Conservation (phyloP, 2,113 vertebrate genomes). For the Brienomyrus longianalis region DNA sequence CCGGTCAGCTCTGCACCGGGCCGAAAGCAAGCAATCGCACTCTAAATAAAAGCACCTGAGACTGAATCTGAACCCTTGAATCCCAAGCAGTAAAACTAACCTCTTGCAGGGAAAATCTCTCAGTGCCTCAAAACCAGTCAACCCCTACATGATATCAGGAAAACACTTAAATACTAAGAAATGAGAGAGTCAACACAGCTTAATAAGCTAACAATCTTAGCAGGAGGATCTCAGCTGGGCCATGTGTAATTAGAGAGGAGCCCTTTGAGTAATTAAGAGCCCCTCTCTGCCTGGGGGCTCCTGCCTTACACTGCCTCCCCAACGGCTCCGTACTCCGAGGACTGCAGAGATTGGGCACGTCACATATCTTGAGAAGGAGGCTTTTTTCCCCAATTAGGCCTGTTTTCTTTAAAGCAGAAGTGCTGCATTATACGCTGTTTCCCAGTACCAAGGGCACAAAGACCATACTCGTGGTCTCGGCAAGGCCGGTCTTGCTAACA, state of each 20-base stretch:
- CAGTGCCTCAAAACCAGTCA: neutral
- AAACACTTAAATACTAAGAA: neutral
- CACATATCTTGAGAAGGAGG: neutral
- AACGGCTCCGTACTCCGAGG: neutral
- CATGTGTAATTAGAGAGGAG: slow-evolving; percentile 36
- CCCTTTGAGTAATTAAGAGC: slow-evolving; percentile 39
- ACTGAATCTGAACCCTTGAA: no score
- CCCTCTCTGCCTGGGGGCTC: slow-evolving; percentile 9
- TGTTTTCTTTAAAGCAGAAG: neutral
- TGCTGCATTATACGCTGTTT: neutral
- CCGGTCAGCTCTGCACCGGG: neutral
- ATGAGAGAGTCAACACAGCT: neutral
- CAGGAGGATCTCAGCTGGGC: slow-evolving; percentile 24
- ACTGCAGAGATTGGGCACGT: neutral
- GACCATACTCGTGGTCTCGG: neutral
- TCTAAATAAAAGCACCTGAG: neutral
- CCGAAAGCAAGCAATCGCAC: neutral
- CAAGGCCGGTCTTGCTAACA: neutral
- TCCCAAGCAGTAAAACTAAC: neutral
- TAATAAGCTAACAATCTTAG: neutral
- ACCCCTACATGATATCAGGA: neutral
- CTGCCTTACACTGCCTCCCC: neutral
- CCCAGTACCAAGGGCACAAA: neutral
- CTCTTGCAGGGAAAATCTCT: neutral
- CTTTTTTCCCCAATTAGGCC: neutral